Conservation (phyloP, 2,113 vertebrate species). For the Dermatemys mawii region DNA sequence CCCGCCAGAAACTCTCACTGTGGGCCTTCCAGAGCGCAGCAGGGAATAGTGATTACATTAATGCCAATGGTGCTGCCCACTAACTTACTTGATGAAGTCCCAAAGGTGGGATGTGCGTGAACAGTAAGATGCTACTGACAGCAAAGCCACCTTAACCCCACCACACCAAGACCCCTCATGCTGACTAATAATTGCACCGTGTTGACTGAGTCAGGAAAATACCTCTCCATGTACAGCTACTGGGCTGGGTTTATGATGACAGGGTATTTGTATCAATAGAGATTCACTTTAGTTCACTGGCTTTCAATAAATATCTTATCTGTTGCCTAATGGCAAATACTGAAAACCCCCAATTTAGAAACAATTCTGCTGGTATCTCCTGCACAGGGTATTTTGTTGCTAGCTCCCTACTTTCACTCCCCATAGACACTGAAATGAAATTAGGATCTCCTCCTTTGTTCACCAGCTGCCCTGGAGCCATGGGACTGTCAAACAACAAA, state of each 20-base stretch:
- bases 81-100: conserved; percentile 27
- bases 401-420: conserved; percentile 61
- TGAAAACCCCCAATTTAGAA: conserved; percentile 33
- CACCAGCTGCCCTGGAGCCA: conserved; percentile 59
- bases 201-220: background rate
- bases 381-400: conserved; percentile 30
- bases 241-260: conserved; percentile 44
- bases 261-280: conserved; percentile 13
- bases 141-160: background rate
- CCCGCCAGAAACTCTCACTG: background rate
- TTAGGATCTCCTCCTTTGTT: conserved; percentile 57
- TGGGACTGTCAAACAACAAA: conserved; percentile 32
- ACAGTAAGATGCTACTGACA: background rate
- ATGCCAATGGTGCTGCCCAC: background rate
- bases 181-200: background rate
- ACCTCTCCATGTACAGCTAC: background rate
- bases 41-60: conserved; percentile 5
- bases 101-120: background rate
- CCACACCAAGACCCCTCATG: background rate
- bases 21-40: background rate
- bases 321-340: conserved; percentile 38
- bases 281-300: conserved; percentile 36
- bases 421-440: conserved; percentile 70
- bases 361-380: conserved; percentile 60
- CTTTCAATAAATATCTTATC: conserved; percentile 45